Evolutionary conservation across 2,888 invertebrate genomes (phyloP), one percentile per base, ranked within the genome.

Genomic region (Galerucella nymphaeae): DNA sequence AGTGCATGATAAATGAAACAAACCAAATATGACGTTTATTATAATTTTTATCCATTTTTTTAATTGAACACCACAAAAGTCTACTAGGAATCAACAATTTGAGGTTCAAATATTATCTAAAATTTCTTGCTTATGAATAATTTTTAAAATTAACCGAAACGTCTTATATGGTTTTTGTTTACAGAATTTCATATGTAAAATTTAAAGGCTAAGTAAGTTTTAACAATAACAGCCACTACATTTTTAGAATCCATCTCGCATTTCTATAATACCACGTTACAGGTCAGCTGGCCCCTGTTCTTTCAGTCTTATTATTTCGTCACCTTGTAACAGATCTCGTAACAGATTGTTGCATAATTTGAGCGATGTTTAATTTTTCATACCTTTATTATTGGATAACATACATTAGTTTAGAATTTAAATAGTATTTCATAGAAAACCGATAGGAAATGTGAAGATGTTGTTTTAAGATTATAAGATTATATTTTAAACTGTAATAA

Each of bases 231-330:
- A 53, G 16, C 18, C n/a, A 53, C 53, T 53, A 53, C 11, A 53
- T 53, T 53, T 53, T 53, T 53, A 53, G 53, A 53, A 53, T 53
- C 53, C 53, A 10, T 18, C 53, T 18, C 53, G 53, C 53, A 16
- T 53, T 53, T 16, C 10, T 18, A 53, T 53, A 53, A 38, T 59
- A 59, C 58, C 58, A 59, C 38, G 30, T 59, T 23, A 30, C 23
- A 59, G 58, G 58, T 59, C 58, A 59, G 58, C 58, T 59, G 58
- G 58, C 58, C 58, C 58, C 58, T 18, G 58, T 59, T 30, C 38
- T 59, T 59, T 59, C 58, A 59, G 58, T 59, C 58, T 59, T 59
- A 38, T 59, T 30, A 14, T 59, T 38, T 38, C 18, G 14, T 59
- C 14, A 20, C 55, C 16, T 55, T 20, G 20, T 55, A 59, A 38